Evolutionary conservation across 2,113 vertebrate species (phyloP).

Genomic region (Brienomyrus brachyistius): DNA sequence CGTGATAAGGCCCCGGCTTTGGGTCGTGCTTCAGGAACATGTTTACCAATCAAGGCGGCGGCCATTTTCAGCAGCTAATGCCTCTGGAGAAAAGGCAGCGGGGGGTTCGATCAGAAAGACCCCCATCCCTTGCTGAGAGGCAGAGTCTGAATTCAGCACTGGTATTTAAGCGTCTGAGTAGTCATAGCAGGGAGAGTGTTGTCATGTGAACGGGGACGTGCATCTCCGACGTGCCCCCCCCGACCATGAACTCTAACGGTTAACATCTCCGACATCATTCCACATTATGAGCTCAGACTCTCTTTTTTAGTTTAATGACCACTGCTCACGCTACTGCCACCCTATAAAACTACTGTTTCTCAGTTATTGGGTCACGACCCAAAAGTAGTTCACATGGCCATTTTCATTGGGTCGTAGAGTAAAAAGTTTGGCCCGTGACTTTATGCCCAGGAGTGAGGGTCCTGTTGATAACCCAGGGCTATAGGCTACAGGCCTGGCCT

Average conservation of each 20-base stretch:
- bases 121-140: too few relatives aligned
- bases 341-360: not conserved
- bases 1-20: not conserved
- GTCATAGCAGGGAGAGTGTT: not conserved
- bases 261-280: not conserved
- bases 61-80: not conserved
- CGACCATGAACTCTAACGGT: not conserved
- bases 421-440: not conserved
- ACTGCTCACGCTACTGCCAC: not conserved
- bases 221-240: not conserved
- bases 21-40: not conserved
- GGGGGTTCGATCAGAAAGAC: too few relatives aligned
- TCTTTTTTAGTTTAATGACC: not conserved
- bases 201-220: not conserved
- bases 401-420: not conserved
- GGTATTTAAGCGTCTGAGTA: not conserved
- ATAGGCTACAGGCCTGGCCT: not conserved
- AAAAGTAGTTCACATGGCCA: not conserved
- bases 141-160: not conserved
- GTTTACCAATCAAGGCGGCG: not conserved
- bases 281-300: not conserved
- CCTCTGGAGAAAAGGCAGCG: not conserved
- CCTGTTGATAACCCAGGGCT: not conserved
- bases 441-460: not conserved
- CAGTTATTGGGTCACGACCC: not conserved